These are phyloP conservation scores for Sarcophaga carnaria DNA, from an alignment of 2,888 invertebrate genomes.

Conservation along the genomic window DNA sequence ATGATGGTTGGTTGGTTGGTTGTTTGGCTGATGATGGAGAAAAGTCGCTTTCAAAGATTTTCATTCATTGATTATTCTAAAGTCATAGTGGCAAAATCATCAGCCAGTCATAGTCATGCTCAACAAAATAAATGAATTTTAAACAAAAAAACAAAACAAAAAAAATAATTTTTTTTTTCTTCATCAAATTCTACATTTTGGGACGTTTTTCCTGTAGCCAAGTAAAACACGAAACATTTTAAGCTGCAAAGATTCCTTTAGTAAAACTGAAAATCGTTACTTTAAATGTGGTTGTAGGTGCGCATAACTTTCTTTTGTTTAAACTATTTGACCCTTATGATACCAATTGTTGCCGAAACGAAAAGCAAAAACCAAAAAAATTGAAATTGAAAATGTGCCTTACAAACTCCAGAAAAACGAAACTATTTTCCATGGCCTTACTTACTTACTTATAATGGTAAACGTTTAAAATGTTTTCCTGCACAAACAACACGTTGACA, in stretches of 20 bases:
- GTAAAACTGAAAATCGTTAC: conserved; percentile 44
- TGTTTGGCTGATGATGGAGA: conserved; percentile 21
- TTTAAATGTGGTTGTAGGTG: conserved; percentile 20
- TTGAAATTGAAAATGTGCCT: conserved; percentile 35
- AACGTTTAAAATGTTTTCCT: conserved; percentile 5
- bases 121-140: conserved; percentile 23
- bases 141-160: background rate
- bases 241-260: conserved; percentile 1
- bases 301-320: conserved; percentile 69
- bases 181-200: background rate
- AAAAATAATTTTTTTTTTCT: conserved; percentile 1
- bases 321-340: conserved; percentile 68
- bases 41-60: conserved; percentile 57
- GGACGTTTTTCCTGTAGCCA: background rate
- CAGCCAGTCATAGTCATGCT: conserved; percentile 63
- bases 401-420: conserved; percentile 33
- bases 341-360: conserved; percentile 53
- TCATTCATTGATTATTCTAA: conserved; percentile 61
- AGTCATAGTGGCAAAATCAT: conserved; percentile 68
- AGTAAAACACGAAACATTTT: background rate
- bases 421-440: background rate
- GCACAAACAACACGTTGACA: conserved; percentile 31
- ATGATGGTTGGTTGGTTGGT: background rate
- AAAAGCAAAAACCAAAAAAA: conserved; percentile 9
- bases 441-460: background rate